Evolutionary conservation across 2,113 vertebrate species (phyloP).

Genomic region (Cavia aperea): DNA sequence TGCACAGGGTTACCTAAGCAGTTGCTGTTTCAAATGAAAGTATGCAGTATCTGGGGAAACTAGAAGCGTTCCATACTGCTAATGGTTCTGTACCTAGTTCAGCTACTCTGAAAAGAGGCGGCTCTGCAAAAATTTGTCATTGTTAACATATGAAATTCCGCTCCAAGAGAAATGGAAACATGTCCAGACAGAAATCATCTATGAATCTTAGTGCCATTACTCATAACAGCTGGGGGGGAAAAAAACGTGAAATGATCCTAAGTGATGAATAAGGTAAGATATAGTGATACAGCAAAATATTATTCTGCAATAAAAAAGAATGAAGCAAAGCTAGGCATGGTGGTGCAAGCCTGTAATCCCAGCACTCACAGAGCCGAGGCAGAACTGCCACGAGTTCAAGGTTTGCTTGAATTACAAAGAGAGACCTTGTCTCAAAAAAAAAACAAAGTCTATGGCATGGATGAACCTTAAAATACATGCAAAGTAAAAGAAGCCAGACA

Average conservation of each 20-base stretch:
- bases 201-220: neutral
- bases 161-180: constrained; percentile 13
- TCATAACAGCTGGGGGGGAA: neutral
- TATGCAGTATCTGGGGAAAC: neutral
- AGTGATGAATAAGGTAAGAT: neutral
- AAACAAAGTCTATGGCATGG: neutral
- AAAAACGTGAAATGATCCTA: constrained; percentile 1
- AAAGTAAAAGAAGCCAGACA: constrained; percentile 23
- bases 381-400: neutral
- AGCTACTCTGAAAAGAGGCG: neutral
- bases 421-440: neutral
- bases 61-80: neutral
- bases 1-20: neutral
- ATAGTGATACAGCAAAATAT: neutral
- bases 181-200: neutral
- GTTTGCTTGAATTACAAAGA: neutral
- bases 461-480: constrained; percentile 3
- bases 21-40: constrained; percentile 9
- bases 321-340: neutral
- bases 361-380: neutral
- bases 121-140: constrained; percentile 21
- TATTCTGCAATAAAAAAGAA: constrained; percentile 14
- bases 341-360: neutral
- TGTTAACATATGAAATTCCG: neutral
- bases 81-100: neutral